phyloP scores from a whole-genome alignment of 1,140 invertebrate species.

The Ceratina calcarata region DNA sequence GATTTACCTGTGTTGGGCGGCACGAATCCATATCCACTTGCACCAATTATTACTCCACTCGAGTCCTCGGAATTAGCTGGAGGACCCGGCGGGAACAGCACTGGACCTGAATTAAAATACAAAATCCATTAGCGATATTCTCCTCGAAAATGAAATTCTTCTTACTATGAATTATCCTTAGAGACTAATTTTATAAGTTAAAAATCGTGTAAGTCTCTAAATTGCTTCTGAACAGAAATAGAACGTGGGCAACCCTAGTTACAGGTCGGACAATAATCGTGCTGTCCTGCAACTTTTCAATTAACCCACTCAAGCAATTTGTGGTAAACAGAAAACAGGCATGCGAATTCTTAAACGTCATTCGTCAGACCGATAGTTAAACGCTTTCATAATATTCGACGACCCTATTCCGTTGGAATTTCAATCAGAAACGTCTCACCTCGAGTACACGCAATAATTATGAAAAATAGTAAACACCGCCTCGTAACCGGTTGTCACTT shows the following conservation, averaged over 20 bases:
- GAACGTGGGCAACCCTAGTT: neutral
- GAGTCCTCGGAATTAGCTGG: slow-evolving; percentile 83
- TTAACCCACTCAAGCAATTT: neutral
- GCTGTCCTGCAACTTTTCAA: neutral
- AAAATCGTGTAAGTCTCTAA: neutral
- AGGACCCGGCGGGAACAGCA: slow-evolving; percentile 86
- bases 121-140: neutral
- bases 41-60: slow-evolving; percentile 86
- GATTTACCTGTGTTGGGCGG: slow-evolving; percentile 83
- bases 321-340: too few species aligned
- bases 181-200: neutral
- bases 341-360: slow-evolving; percentile 7
- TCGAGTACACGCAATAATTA: neutral
- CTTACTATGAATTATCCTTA: neutral
- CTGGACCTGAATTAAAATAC: slow-evolving; percentile 81
- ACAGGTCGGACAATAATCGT: neutral
- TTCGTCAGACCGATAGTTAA: neutral
- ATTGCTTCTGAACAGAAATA: neutral
- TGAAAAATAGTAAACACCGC: slow-evolving; percentile 19
- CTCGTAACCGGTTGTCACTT: neutral
- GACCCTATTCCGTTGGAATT: neutral
- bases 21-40: slow-evolving; percentile 88
- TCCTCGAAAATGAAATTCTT: neutral
- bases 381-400: neutral
- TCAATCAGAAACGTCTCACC: neutral